phyloP scores from a whole-genome alignment of 2,113 vertebrate genomes.

The Pachypanchax playfairii region DNA sequence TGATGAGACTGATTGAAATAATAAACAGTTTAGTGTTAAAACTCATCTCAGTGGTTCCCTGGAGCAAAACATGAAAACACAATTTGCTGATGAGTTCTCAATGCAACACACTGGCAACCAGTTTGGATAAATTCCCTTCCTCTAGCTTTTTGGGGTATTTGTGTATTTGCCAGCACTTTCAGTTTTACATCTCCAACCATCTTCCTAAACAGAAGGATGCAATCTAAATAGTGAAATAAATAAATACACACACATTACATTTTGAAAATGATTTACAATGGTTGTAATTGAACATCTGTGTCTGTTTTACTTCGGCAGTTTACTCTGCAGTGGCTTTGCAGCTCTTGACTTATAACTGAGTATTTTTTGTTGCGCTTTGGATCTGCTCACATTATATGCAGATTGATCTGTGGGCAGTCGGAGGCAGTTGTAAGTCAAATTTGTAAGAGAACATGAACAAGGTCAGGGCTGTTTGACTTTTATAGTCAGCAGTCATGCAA shows the following conservation, averaged over 20 bases:
- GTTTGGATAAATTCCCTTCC: fast-evolving
- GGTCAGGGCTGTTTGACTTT: slow-evolving; percentile 5
- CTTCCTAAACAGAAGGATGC: too few species aligned
- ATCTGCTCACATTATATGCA: slow-evolving; percentile 7
- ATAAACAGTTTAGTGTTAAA: neutral
- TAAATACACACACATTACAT: too few species aligned
- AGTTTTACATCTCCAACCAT: neutral
- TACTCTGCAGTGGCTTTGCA: neutral
- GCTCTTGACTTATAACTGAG: neutral
- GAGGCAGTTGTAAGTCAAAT: neutral
- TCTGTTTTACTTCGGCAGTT: neutral
- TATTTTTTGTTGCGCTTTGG: neutral
- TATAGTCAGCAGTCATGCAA: neutral
- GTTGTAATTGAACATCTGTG: neutral
- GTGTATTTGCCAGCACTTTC: neutral
- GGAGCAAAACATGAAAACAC: neutral
- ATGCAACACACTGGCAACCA: neutral
- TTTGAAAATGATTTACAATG: too few species aligned
- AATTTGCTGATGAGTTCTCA: slow-evolving; percentile 3
- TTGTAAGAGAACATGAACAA: neutral
- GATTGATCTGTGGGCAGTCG: slow-evolving; percentile 2
- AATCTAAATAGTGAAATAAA: too few species aligned
- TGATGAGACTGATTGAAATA: neutral
- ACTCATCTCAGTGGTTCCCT: neutral
- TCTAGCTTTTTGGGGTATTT: neutral